Evolutionary conservation across 2,113 vertebrate species (phyloP).

Genomic region (Eurystomus gularis): DNA sequence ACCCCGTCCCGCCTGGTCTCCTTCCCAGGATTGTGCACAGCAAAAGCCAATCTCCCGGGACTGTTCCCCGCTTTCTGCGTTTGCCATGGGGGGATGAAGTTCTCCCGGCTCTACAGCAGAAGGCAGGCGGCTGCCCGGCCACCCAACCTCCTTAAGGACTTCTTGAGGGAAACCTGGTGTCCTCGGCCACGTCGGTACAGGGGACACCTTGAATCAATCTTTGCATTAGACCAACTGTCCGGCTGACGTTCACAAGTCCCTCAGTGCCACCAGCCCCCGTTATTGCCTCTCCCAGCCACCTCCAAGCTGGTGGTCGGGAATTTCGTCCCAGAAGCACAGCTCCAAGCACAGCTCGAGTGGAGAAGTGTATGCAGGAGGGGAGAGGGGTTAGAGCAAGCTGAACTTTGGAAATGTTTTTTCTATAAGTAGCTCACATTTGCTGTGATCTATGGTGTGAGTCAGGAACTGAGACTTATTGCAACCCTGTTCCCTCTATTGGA

Average conservation of each 20-base stretch:
- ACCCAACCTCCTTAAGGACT: background rate
- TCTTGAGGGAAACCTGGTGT: background rate
- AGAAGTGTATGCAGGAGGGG: rapidly evolving
- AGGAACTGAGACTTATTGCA: slow-evolving; percentile 55
- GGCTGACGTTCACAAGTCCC: background rate
- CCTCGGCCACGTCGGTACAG: background rate
- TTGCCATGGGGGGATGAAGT: background rate
- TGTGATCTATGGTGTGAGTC: slow-evolving; percentile 56
- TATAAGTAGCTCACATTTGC: slow-evolving; percentile 12
- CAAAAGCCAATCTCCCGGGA: too few relatives aligned
- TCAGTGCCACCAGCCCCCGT: background rate
- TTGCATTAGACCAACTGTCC: background rate
- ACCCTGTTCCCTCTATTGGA: slow-evolving; percentile 41
- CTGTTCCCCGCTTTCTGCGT: background rate
- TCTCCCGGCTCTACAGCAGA: background rate
- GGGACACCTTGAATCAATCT: background rate
- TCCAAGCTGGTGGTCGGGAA: background rate
- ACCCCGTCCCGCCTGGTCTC: background rate
- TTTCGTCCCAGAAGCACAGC: background rate
- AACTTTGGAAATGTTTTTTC: slow-evolving; percentile 34
- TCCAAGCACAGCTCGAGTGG: background rate
- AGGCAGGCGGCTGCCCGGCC: background rate
- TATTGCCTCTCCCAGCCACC: background rate
- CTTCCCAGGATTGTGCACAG: background rate
- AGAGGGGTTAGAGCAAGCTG: background rate